Conservation (phyloP, 2,797 vertebrate species). For the Nannoperca obscura region DNA sequence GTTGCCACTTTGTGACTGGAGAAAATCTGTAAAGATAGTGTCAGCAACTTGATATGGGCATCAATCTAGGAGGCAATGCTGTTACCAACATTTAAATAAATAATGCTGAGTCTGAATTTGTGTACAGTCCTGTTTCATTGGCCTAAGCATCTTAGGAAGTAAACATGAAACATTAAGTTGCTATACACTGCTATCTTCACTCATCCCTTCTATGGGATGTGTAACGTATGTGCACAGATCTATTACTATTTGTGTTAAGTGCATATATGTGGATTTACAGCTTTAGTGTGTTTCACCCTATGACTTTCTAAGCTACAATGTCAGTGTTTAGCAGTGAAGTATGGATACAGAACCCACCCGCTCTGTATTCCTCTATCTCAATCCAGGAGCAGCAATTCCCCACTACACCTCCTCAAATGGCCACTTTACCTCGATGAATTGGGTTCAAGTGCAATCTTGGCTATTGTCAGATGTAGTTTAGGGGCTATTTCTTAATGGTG, state of each 20-base stretch:
- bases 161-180: neutral
- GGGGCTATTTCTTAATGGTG: conserved; percentile 82
- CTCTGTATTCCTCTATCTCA: conserved; percentile 64
- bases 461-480: conserved; percentile 86
- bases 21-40: neutral
- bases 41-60: neutral
- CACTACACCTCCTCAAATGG: conserved; percentile 72
- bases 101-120: neutral
- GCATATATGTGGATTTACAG: neutral
- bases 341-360: conserved; percentile 50
- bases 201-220: neutral
- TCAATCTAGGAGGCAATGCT: neutral
- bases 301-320: conserved; percentile 8
- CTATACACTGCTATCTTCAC: neutral
- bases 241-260: neutral
- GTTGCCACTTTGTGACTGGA: neutral
- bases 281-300: neutral
- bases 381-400: conserved; percentile 69
- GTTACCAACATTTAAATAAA: neutral
- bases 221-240: conserved; percentile 11
- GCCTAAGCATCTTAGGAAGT: neutral
- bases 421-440: conserved; percentile 82
- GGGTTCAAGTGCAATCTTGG: conserved; percentile 83
- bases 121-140: neutral
- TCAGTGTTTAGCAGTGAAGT: conserved; percentile 32